Evolutionary conservation across 2,888 invertebrate genomes (phyloP).

Genomic region (Nephrocerus scutellatus): DNA sequence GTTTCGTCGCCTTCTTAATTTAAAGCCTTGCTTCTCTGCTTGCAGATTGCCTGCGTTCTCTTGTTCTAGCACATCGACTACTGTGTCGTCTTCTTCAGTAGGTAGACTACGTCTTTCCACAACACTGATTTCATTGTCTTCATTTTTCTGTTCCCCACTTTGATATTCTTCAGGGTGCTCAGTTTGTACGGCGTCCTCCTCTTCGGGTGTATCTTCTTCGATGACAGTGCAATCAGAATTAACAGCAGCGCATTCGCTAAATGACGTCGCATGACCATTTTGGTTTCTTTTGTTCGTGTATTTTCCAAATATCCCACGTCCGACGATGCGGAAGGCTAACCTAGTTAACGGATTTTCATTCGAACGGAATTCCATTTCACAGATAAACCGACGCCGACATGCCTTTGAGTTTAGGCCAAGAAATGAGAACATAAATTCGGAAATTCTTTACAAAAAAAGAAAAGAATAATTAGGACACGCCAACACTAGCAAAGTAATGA

Average conservation of each 20-base stretch:
- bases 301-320: conserved; percentile 40
- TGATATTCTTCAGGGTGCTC: background rate
- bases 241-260: conserved; percentile 38
- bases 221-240: conserved; percentile 42
- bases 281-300: conserved; percentile 36
- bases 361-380: conserved; percentile 50
- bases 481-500: background rate
- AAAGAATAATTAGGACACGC: background rate
- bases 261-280: conserved; percentile 33
- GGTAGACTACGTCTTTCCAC: no score
- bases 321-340: conserved; percentile 44
- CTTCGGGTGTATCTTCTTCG: conserved; percentile 32
- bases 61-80: no score
- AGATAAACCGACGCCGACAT: conserved; percentile 50
- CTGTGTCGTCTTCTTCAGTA: no score
- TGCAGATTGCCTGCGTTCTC: conserved; percentile 13
- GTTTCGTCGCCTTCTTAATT: no score
- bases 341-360: conserved; percentile 41
- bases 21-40: conserved; percentile 8
- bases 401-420: conserved; percentile 42
- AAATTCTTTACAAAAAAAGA: conserved; percentile 30
- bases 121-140: conserved; percentile 34
- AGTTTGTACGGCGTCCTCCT: conserved; percentile 47
- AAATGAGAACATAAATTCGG: conserved; percentile 43
- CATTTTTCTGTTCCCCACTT: conserved; percentile 12